Conservation (phyloP, 2,797 vertebrate species). For the Poeciliopsis presidionis region DNA sequence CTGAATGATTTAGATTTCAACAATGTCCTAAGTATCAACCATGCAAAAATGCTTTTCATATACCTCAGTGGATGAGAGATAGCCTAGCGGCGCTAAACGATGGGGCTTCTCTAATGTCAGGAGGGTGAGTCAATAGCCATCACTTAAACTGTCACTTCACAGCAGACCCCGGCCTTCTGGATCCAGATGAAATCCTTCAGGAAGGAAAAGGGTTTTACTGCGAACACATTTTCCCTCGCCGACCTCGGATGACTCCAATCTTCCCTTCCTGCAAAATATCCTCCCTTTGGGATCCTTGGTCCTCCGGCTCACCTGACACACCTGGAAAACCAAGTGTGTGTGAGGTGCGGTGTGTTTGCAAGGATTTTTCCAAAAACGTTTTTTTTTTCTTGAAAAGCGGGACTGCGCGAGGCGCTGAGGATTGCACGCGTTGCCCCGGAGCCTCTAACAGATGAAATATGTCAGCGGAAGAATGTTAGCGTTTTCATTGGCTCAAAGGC, state of each 20-base stretch:
- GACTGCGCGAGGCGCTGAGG: constrained; percentile 29
- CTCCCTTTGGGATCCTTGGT: constrained; percentile 74
- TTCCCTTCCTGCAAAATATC: constrained; percentile 69
- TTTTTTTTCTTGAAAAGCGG: constrained; percentile 11
- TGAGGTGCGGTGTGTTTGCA: constrained; percentile 50
- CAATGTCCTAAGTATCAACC: constrained; percentile 15
- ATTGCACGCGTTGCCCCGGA: constrained; percentile 45
- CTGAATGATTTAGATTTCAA: constrained; percentile 11
- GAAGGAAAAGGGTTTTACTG: constrained; percentile 73
- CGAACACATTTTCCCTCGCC: constrained; percentile 66
- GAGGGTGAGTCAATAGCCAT: constrained; percentile 22
- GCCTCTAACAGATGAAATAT: constrained; percentile 44
- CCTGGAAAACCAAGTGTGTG: constrained; percentile 47
- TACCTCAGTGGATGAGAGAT: constrained; percentile 6
- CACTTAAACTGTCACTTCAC: constrained; percentile 14
- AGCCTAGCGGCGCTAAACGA: constrained; percentile 13
- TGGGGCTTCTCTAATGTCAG: constrained; percentile 20
- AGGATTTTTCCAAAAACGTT: constrained; percentile 28
- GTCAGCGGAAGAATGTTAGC: constrained; percentile 18
- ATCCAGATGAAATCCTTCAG: constrained; percentile 53
- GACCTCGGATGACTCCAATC: constrained; percentile 63
- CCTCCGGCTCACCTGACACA: constrained; percentile 73
- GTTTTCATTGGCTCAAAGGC: constrained; percentile 21
- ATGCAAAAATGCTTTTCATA: not conserved
- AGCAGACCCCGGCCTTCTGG: constrained; percentile 19